Percentiles rank a stretch among this genome's conserved stretches.
phyloP scores from a whole-genome alignment of 1,140 invertebrate genomes.

The Drosophila ironensis region DNA sequence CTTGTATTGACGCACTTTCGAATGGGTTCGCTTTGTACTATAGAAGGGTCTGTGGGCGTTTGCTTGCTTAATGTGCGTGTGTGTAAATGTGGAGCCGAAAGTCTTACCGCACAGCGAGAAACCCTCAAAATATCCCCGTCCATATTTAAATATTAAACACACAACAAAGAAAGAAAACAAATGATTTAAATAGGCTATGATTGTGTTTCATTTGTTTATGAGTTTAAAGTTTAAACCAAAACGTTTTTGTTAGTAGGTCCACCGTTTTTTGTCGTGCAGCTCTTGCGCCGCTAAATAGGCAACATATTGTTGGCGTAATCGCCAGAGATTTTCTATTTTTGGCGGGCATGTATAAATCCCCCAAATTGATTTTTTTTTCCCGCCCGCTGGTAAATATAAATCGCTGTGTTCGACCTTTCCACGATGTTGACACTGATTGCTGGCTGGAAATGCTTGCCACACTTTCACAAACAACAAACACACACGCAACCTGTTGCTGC shows the following conservation, averaged over 20 bases:
- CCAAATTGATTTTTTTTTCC: slow-evolving; percentile 33
- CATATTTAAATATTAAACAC: no score
- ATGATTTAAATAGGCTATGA: no score
- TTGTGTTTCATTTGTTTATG: no score
- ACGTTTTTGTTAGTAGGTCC: no score
- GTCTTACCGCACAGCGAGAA: slow-evolving; percentile 3
- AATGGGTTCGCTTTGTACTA: slow-evolving; percentile 31
- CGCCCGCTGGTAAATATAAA: slow-evolving; percentile 36
- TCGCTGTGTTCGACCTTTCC: slow-evolving; percentile 30
- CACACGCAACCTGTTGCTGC: slow-evolving; percentile 59
- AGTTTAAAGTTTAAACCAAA: neutral
- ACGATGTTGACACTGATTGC: slow-evolving; percentile 42
- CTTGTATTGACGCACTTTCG: slow-evolving; percentile 48
- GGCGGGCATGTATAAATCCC: slow-evolving; percentile 33
- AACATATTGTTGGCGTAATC: slow-evolving; percentile 64
- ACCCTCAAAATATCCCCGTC: neutral
- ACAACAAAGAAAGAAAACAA: no score
- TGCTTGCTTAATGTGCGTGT: slow-evolving; percentile 20
- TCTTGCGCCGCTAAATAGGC: slow-evolving; percentile 37
- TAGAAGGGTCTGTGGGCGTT: slow-evolving; percentile 20
- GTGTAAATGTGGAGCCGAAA: slow-evolving; percentile 30
- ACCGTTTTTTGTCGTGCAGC: neutral
- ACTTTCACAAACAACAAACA: slow-evolving; percentile 7
- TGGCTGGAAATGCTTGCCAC: slow-evolving; percentile 12
- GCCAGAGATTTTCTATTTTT: slow-evolving; percentile 54